Evolutionary conservation across 2,888 invertebrate genomes (phyloP).

Genomic region (Ormyrus labotus): DNA sequence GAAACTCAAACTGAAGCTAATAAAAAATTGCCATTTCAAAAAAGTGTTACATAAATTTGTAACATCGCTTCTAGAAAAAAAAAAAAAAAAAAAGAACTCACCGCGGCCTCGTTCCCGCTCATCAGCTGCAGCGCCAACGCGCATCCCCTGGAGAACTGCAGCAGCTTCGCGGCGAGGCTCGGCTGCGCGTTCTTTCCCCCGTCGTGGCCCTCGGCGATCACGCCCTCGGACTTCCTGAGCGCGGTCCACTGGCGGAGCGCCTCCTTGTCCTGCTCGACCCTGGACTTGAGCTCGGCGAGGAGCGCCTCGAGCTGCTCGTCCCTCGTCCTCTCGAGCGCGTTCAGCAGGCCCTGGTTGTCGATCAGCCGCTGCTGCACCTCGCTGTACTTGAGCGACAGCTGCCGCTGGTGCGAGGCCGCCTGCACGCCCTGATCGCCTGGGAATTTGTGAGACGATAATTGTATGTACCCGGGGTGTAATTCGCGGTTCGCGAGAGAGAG

Average conservation of each 20-base stretch:
- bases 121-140: conserved; percentile 87
- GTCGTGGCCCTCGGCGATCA: conserved; percentile 35
- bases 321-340: conserved; percentile 84
- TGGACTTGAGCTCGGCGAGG: conserved; percentile 83
- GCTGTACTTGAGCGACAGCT: conserved; percentile 87
- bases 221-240: conserved; percentile 74
- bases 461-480: no score
- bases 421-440: conserved; percentile 69
- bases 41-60: no score
- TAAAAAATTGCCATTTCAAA: no score
- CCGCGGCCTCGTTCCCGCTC: conserved; percentile 73
- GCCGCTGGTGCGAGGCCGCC: conserved; percentile 88
- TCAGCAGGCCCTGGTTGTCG: conserved; percentile 92
- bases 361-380: conserved; percentile 94
- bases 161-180: conserved; percentile 80
- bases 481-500: no score
- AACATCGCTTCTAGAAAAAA: no score
- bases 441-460: no score
- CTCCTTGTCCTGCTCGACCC: conserved; percentile 94
- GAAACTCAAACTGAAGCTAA: no score
- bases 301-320: conserved; percentile 86
- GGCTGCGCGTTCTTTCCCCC: conserved; percentile 75
- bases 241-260: conserved; percentile 84
- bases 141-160: conserved; percentile 86
- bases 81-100: conserved; percentile 1